A percentile compares a stretch with the other conserved stretches of the same genome.
Evolutionary conservation across 2,888 invertebrate genomes (phyloP).

Genomic region (Diarsia dahlii): DNA sequence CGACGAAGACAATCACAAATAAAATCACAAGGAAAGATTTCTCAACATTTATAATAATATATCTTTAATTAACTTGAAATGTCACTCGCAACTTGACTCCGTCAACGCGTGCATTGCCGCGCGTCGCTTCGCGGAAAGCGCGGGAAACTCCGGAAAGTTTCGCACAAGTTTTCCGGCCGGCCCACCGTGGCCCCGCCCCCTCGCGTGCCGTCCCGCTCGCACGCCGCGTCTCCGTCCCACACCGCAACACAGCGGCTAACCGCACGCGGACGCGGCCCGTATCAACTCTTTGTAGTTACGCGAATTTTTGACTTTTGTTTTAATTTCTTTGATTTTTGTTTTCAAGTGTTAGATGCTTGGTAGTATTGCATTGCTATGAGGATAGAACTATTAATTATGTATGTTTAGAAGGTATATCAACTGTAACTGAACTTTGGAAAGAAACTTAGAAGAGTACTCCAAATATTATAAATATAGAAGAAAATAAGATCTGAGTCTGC

Average conservation of each 20-base stretch:
- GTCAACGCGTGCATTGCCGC: constrained; percentile 40
- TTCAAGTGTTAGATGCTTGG: not conserved
- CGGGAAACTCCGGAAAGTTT: constrained; percentile 86
- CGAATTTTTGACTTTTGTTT: constrained; percentile 61
- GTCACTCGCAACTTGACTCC: constrained; percentile 15
- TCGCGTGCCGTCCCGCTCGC: constrained; percentile 71
- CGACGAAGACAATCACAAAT: constrained; percentile 3
- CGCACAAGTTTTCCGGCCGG: constrained; percentile 79
- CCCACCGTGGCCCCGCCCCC: constrained; percentile 79
- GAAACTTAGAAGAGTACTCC: not conserved
- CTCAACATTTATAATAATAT: not conserved
- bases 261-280: constrained; percentile 78
- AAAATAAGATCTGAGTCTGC: not conserved
- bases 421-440: not conserved
- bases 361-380: not conserved
- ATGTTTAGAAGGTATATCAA: not conserved
- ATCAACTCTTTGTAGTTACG: constrained; percentile 62
- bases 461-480: not conserved
- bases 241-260: constrained; percentile 83
- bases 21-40: constrained; percentile 23
- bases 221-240: constrained; percentile 71
- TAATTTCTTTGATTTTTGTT: constrained; percentile 57
- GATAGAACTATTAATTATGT: not conserved
- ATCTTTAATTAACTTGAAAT: constrained; percentile 25
- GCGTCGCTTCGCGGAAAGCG: constrained; percentile 76